Base-by-base conservation (phyloP, 1,140 invertebrate species). In the Atopsyche davidsoni region DNA sequence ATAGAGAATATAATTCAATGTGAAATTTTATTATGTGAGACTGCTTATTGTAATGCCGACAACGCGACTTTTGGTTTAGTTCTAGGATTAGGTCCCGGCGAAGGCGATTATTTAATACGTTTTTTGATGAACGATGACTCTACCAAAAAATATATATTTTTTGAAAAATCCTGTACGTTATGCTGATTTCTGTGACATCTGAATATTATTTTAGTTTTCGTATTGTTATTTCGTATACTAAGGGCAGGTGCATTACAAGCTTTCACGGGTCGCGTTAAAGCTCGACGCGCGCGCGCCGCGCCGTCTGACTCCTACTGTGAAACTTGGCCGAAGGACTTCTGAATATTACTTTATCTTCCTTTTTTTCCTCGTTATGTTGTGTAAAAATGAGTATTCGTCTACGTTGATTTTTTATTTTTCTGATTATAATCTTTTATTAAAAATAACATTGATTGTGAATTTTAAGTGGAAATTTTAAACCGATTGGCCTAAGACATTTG, bases 1-100 rank as follows among this genome's bases (percentile, higher is more conserved):
- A 50, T 52, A 53, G 50, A 53, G 51, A 53, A 57, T 57, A 47
- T 57, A 53, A 57, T 53, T 57, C 51, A 57, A 53, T 57, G 55
- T 57, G 55, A 57, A 57, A 51, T 57, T 57, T 57, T 57, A 57
- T 57, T 57, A 57, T 53, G 55, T 57, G 55, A 57, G 55, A 57
- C 55, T 57, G 55, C 55, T 57, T 57, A 57, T 50, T 57, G 55
- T 57, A 57, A 53, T 57, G 41, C 51, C 55, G 55, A 46, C 36
- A 51, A 53, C 35, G 55, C 55, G 38, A 53, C 36, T 34, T 38
- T 55, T 55, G 39, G 44, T 51, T 51, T 52, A 32, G 24, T 28
- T 50, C 24, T 50, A 43, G 40, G 32, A 25, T 39, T 50, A 50
- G 40, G 39, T 25, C 34, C 48, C 18, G 43, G 36, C 39, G 22